Base-by-base conservation (phyloP, 2,797 vertebrate species). In the Enteromius fasciolatus region DNA sequence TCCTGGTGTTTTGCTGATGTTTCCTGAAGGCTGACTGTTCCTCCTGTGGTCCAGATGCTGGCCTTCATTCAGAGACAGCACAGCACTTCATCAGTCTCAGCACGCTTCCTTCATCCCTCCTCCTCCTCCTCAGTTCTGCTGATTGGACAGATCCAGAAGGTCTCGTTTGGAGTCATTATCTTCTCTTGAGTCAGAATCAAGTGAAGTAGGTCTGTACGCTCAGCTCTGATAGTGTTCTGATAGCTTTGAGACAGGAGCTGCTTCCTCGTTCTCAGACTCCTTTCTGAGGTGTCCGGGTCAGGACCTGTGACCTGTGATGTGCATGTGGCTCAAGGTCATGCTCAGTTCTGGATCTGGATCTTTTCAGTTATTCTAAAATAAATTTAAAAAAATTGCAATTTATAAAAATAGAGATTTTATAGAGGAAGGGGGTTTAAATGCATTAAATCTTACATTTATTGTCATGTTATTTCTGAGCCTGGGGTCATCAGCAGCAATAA, bases 21-120 rank as follows among this genome's bases (percentile, higher is more conserved):
- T 39, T n/a, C 20, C 64, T n/a, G 18, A 66, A 66, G 18, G 63
- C 17, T 20, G 17, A 10, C 63, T 36, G 67, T 41, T 2, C 17
- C 44, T 70, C 68, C 0, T 28, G 14, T 0, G 39, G 4, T 50
- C 69, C 69, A 72, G 69, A 73, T 50, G 69, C 69, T 73, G 46
- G 69, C 17, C 23, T 78, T 87, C 84, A 87, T 87, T 83, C 83
- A 70, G 66, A 12, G 33, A 76, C 25, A 59, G 78, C 86, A 86
- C 77, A 57, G 79, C 76, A 63, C 70, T 77, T 76, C 74, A 50
- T 61, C 78, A 72, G 25, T 52, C 79, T 41, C 78, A 70, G 78
- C 33, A 70, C 25, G 78, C 50, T 23, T 33, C 54, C 74, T 44
- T 31, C 50, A 57, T 82, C 74, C 48, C 15, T 41, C 46, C 39